These are phyloP conservation scores for Tetramorium parvispinum DNA, from an alignment of 1,140 invertebrate genomes.

Conservation along the genomic window DNA sequence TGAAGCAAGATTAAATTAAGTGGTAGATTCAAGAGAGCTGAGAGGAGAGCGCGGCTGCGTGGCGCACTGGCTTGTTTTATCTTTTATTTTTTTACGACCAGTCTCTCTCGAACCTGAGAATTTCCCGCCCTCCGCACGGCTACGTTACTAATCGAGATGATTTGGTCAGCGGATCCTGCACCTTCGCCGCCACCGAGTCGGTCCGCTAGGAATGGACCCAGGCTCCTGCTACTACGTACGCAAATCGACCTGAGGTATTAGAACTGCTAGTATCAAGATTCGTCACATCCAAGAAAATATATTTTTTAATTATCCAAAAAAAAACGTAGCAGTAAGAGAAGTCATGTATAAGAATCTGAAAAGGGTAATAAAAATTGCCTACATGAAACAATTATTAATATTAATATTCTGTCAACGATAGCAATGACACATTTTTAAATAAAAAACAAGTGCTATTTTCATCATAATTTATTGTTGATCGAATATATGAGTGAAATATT, in stretches of 20 bases:
- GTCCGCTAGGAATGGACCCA: not conserved
- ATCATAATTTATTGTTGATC: not conserved
- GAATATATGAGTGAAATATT: not conserved
- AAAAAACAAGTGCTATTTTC: not conserved
- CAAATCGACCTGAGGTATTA: not conserved
- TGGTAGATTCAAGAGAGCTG: slow-evolving; percentile 49
- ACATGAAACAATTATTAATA: not conserved
- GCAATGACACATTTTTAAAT: not conserved
- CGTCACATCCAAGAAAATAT: not conserved
- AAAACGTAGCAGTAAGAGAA: no score
- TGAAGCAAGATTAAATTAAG: slow-evolving; percentile 57
- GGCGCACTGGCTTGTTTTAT: slow-evolving; percentile 29
- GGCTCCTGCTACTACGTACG: not conserved
- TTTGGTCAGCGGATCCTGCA: slow-evolving; percentile 49
- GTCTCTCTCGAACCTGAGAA: slow-evolving; percentile 40
- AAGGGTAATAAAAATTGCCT: not conserved
- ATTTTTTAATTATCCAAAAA: not conserved
- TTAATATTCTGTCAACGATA: not conserved
- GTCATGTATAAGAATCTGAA: not conserved
- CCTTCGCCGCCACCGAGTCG: slow-evolving; percentile 20
- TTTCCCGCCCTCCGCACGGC: not conserved
- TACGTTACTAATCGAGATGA: slow-evolving; percentile 61
- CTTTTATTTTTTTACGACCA: not conserved
- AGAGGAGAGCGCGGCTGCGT: slow-evolving; percentile 28
- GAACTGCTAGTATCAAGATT: not conserved